phyloP scores from a whole-genome alignment of 2,797 vertebrate genomes.

The Sorex maritimensis region DNA sequence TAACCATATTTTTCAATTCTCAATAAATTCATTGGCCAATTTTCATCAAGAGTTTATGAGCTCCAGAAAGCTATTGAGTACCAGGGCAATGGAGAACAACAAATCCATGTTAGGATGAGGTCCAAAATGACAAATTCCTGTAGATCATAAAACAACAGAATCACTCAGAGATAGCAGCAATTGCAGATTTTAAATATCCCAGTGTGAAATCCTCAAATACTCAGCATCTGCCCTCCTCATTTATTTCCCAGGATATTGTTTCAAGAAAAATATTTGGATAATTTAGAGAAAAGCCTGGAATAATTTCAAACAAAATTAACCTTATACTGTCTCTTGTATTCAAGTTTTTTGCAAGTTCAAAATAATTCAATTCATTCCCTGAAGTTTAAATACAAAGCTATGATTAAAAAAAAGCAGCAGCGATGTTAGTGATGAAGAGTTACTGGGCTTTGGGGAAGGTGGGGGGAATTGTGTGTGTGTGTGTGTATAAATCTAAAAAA shows the following conservation, averaged over 20 bases:
- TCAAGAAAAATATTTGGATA: constrained; percentile 34
- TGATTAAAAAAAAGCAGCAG: constrained; percentile 74
- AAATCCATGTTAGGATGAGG: constrained; percentile 14
- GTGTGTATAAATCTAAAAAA: too few relatives aligned
- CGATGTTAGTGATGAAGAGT: constrained; percentile 72
- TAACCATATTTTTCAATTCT: constrained; percentile 54
- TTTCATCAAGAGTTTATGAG: constrained; percentile 32
- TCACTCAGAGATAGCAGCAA: constrained; percentile 23
- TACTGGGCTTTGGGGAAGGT: background rate
- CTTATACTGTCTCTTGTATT: constrained; percentile 65
- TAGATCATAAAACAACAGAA: background rate
- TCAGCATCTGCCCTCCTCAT: background rate
- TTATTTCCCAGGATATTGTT: background rate
- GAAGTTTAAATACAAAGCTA: constrained; percentile 80
- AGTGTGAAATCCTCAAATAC: constrained; percentile 48
- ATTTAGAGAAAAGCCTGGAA: constrained; percentile 65
- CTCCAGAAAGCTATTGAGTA: constrained; percentile 45
- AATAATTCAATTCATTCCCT: constrained; percentile 83
- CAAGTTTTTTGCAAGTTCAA: constrained; percentile 75
- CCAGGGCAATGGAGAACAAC: constrained; percentile 35
- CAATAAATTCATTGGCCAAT: constrained; percentile 42
- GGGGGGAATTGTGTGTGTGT: too few relatives aligned
- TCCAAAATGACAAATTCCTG: constrained; percentile 61
- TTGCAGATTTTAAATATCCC: constrained; percentile 42
- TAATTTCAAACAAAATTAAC: constrained; percentile 74